phyloP scores from a whole-genome alignment of 2,888 invertebrate species.

The Choreutis nemorana region DNA sequence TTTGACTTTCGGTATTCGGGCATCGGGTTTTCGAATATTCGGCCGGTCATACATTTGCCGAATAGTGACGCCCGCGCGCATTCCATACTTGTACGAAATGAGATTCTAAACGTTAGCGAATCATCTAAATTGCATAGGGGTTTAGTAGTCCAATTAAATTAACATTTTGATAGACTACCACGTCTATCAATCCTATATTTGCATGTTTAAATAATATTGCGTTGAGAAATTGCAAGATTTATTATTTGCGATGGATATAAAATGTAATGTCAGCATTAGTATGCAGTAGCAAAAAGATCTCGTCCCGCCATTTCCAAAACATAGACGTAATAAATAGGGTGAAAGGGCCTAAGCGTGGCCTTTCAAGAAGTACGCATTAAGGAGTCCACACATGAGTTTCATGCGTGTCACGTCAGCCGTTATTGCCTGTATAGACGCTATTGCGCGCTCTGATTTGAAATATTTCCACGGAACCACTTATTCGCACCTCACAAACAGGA shows the following conservation, averaged over 20 bases:
- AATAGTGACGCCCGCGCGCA: conserved; percentile 33
- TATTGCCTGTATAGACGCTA: conserved; percentile 49
- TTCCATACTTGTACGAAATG: conserved; percentile 40
- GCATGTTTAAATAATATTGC: too few species aligned
- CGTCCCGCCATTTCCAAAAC: conserved; percentile 27
- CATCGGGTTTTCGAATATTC: conserved; percentile 46
- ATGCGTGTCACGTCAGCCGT: conserved; percentile 57
- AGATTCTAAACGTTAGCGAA: conserved; percentile 41
- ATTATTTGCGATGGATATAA: conserved; percentile 1
- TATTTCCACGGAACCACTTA: conserved; percentile 65
- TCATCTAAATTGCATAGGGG: too few species aligned
- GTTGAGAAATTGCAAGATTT: conserved; percentile 6
- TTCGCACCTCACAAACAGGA: conserved; percentile 46
- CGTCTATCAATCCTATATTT: too few species aligned
- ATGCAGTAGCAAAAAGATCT: conserved; percentile 6
- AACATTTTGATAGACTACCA: too few species aligned
- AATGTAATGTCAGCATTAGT: too few species aligned
- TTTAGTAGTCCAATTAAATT: too few species aligned
- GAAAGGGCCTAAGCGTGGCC: conserved; percentile 30
- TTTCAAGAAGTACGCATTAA: conserved; percentile 51
- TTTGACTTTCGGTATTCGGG: conserved; percentile 42
- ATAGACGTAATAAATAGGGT: conserved; percentile 44
- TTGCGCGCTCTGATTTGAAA: conserved; percentile 59
- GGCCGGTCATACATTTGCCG: conserved; percentile 32
- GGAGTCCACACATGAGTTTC: conserved; percentile 44